A percentile compares a stretch with the other conserved stretches of the same genome.
Evolutionary conservation across 1,140 invertebrate species (phyloP).

Genomic region (Bombus impatiens): DNA sequence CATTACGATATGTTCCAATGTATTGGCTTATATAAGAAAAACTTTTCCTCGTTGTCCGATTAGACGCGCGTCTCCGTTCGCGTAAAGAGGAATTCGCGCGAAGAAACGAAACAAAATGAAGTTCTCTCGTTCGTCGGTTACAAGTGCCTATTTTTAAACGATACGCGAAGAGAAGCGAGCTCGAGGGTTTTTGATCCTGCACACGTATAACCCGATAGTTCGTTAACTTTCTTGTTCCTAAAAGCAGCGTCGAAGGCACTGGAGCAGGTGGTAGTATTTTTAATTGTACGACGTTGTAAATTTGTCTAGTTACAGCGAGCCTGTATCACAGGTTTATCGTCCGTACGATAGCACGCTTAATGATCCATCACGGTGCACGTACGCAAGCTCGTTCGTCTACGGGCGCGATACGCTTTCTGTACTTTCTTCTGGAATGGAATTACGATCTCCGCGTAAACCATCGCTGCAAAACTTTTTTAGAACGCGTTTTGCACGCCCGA

Average conservation of each 20-base stretch:
- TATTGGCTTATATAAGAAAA: not conserved
- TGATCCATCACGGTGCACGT: not conserved
- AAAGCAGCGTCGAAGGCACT: not conserved
- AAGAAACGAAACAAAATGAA: not conserved
- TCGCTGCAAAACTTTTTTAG: not conserved
- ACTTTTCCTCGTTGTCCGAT: not conserved
- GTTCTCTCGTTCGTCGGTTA: too few relatives aligned
- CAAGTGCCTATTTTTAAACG: not conserved
- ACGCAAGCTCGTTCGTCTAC: not conserved
- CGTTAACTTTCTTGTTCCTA: not conserved
- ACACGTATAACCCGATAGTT: not conserved
- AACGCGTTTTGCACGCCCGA: not conserved
- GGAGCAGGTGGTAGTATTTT: not conserved
- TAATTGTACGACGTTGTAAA: not conserved
- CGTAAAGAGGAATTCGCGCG: not conserved
- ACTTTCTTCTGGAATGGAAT: not conserved
- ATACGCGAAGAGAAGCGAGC: not conserved
- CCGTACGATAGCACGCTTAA: not conserved
- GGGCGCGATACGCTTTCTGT: not conserved
- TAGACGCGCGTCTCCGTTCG: too few relatives aligned
- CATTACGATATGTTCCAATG: conserved; percentile 10
- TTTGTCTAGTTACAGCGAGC: not conserved
- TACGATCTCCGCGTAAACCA: not conserved
- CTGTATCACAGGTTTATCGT: not conserved
- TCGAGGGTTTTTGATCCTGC: not conserved